Base-by-base conservation (phyloP, 2,888 invertebrate species). In the Aplocera efformata region DNA sequence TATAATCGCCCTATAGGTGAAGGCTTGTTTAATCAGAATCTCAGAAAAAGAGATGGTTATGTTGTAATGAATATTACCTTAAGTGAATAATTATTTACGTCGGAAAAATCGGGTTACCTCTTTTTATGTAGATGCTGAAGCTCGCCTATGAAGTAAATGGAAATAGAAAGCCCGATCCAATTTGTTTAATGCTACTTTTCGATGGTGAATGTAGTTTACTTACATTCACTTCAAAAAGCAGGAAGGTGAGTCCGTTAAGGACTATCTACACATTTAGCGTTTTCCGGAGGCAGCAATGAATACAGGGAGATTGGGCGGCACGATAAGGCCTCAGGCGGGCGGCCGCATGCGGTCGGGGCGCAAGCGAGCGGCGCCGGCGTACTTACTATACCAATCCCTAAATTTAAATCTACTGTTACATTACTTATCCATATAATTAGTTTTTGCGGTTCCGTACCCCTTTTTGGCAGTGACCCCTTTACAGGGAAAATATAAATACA, bases 171-270 rank as follows among this genome's bases (percentile, higher is more conserved):
- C 49, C 49, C 62, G 63, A 76, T 74, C 78, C 72, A 85, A 85
- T 84, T 81, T 80, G 74, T 68, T 68, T 84, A 85, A 84, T 85
- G 85, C 68, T 79, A 79, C 68, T 75, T 82, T 79, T 75, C 60
- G 66, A 64, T 61, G 58, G 67, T 67, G 67, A 73, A 73, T 63
- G 67, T 66, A 58, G 68, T 17, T 17, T 17, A 17, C 13, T 17
- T 17, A 17, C 13, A 17, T 17, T 17, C 13, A 75, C 65, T 72
- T 75, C 69, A 73, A 83, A 81, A 79, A 79, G 77, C 73, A 67
- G 63, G 64, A 64, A 72, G 72, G 72, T 69, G 71, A 73, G 75
- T 70, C 56, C 59, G 68, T 67, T 66, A 69, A 72, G 64, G 61
- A 71, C 67, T 79, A 74, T 77, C 70, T 78, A 58, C 73, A 79